Conservation (phyloP, 2,797 vertebrate species). For the Bucorvus abyssinicus region DNA sequence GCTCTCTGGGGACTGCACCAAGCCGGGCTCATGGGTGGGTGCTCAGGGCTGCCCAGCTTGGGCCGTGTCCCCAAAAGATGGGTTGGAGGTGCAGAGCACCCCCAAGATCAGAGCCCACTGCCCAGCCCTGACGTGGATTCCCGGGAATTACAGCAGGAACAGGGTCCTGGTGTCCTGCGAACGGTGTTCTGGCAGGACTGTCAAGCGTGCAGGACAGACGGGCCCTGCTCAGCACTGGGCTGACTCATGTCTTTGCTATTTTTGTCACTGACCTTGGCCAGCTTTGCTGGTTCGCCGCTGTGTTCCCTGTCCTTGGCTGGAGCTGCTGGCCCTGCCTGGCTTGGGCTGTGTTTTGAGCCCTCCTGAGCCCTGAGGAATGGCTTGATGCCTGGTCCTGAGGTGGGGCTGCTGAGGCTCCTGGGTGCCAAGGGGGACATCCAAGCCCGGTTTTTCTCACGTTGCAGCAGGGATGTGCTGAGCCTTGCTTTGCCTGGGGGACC, state of each 20-base stretch:
- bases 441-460: background rate
- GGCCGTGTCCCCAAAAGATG: background rate
- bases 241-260: conserved; percentile 53
- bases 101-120: background rate
- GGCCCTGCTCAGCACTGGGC: background rate
- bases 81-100: background rate
- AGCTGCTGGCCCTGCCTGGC: background rate
- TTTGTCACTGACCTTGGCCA: conserved; percentile 19
- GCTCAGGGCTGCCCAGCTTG: background rate
- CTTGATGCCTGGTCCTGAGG: background rate
- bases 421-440: background rate
- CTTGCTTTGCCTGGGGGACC: accelerated
- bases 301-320: background rate
- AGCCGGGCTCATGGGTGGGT: conserved; percentile 87
- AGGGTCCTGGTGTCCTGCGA: background rate
- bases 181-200: background rate
- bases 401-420: background rate
- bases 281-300: background rate
- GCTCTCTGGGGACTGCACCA: conserved; percentile 87
- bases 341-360: background rate
- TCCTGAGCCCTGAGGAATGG: background rate
- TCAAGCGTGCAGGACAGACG: background rate
- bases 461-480: background rate
- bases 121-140: background rate
- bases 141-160: background rate